Evolutionary conservation across 2,797 vertebrate genomes (phyloP), one percentile per base, ranked within the genome.

Genomic region (Schizothorax lantsangensis): DNA sequence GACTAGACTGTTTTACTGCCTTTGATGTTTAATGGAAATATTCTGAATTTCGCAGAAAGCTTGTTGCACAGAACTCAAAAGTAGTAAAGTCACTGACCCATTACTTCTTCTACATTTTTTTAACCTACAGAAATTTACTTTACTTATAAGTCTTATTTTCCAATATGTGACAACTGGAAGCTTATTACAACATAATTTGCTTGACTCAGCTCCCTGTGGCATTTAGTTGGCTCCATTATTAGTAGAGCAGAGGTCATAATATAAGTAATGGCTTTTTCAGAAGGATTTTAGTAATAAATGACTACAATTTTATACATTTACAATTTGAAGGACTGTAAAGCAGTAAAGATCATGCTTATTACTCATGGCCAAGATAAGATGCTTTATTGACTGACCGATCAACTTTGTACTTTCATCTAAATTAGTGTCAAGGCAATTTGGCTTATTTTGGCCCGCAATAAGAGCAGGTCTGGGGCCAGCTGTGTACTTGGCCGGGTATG

Each of bases 371-470:
- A 23, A 73, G 82, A 89, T 89, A 90, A 91, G 45, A 79, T 43
- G 54, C 33, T 88, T 88, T 84, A 72, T 57, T 89, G 84, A 30
- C 57, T 64, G 30, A 83, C 54, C 43, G 45, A 84, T 26, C 78
- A 72, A 81, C 45, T 73, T 66, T 74, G 78, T 47, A 86, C 79
- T 81, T 86, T 86, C 79, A 81, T 86, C 21, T 72, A 79, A 62
- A 86, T 88, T 72, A 71, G 78, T 86, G 85, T 88, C 84, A 87
- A 82, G 73, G 68, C 38, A 4, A 7, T 79, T 81, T 88, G 80
- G 26, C 10, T 52, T 23, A 54, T 45, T 82, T 40, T 15, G 21
- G 75, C 47, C 81, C 7, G 14, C 30, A 62, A 33, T 54, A 84
- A 68, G 71, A 88, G 75, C 84, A 86, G 84, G 62, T 79, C 59